Evolutionary conservation across 2,888 invertebrate genomes (phyloP).

Genomic region (Conus canariensis): DNA sequence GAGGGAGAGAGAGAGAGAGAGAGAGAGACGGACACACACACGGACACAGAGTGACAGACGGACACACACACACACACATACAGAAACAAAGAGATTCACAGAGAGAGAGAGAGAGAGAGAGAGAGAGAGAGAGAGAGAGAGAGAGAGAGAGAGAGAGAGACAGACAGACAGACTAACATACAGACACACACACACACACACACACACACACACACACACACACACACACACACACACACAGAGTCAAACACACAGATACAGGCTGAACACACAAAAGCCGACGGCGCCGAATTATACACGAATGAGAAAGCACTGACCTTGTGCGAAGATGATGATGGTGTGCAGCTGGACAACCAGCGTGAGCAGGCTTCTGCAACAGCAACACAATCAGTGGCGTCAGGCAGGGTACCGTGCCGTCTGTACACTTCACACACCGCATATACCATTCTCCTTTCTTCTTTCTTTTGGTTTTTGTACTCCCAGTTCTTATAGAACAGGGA

Average conservation of each 20-base stretch:
- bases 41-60: neutral
- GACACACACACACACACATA: neutral
- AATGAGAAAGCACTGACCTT: neutral
- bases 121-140: neutral
- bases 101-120: neutral
- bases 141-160: neutral
- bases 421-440: too few species aligned
- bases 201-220: conserved; percentile 11
- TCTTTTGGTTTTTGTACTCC: too few species aligned
- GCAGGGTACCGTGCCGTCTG: too few species aligned
- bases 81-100: neutral
- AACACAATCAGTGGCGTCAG: neutral
- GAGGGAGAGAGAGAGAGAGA: neutral
- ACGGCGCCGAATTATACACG: neutral
- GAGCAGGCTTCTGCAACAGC: conserved; percentile 19
- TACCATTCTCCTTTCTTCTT: too few species aligned
- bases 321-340: conserved; percentile 32
- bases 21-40: neutral
- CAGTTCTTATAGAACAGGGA: too few species aligned
- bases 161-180: neutral
- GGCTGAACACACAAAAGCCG: neutral
- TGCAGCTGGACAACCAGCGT: conserved; percentile 30
- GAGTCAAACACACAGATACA: neutral
- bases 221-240: neutral
- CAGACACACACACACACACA: neutral